phyloP scores from a whole-genome alignment of 2,888 invertebrate genomes.

The Drosophila testacea region DNA sequence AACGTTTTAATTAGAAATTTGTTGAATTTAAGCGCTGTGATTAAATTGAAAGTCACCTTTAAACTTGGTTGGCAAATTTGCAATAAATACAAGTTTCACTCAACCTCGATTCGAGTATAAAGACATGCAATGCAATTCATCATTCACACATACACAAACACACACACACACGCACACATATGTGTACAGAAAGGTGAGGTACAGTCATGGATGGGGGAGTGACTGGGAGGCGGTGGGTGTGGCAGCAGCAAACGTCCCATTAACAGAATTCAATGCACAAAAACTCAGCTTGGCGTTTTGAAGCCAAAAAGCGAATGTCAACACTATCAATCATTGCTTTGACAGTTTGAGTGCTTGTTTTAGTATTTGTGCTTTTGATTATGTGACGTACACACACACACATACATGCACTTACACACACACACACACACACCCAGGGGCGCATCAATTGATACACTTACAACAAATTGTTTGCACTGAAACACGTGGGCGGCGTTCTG shows the following conservation, averaged over 20 bases:
- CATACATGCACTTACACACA: conserved; percentile 18
- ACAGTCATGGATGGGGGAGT: not conserved
- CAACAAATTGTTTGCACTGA: conserved; percentile 79
- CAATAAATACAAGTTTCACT: conserved; percentile 66
- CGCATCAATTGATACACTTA: conserved; percentile 82
- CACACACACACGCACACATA: conserved; percentile 19
- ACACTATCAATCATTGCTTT: conserved; percentile 81
- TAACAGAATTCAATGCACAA: conserved; percentile 78
- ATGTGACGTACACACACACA: conserved; percentile 61
- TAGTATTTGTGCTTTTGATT: conserved; percentile 81
- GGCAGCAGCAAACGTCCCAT: conserved; percentile 61
- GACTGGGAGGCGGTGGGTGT: not conserved
- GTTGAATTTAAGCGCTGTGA: conserved; percentile 4
- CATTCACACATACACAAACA: conserved; percentile 59
- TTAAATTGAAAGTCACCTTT: conserved; percentile 58
- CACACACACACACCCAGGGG: conserved; percentile 16
- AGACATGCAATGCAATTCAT: conserved; percentile 71
- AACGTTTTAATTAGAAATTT: conserved; percentile 9
- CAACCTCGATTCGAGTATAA: conserved; percentile 39
- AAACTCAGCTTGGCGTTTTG: conserved; percentile 61
- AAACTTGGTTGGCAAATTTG: conserved; percentile 47
- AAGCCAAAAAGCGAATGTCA: conserved; percentile 81
- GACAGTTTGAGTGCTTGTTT: conserved; percentile 82
- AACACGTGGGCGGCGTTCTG: conserved; percentile 52
- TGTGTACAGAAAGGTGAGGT: conserved; percentile 9